Evolutionary conservation across 2,888 invertebrate genomes (phyloP), one percentile per base, ranked within the genome.

Genomic region (Philonicus albiceps): DNA sequence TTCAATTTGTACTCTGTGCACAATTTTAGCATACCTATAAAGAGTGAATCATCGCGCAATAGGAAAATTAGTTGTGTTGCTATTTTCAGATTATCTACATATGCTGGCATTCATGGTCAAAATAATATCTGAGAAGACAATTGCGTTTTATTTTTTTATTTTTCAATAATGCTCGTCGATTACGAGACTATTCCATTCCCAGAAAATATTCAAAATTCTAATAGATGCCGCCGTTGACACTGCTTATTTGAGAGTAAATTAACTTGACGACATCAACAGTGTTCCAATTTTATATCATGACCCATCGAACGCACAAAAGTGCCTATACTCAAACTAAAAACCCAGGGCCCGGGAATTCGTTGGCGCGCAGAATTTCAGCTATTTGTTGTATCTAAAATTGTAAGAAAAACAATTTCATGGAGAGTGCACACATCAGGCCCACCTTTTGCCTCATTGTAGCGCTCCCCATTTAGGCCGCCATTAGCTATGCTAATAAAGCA

Each of bases 401-500:
- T 37, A 34, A 81, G 64, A 34, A 64, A 55, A 81, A 55, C 81
- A 81, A 81, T 81, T 81, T 81, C 81, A 81, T 81, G 81, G 31
- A 64, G 53, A n/a, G 27, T 81, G 81, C 55, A 81, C 81, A 81
- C 49, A 64, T 30, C 31, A 34, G 74, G 40, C 80, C 37, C 43
- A 53, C 55, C 34, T 55, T 55, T 34, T 27, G 55, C 27, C 34
- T 37, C 64, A 83, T 83, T 64, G 34, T 64, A 64, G 34, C 27
- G 40, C 73, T 40, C 30, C 43, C 73, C 73, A 84, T 84, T 84
- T 43, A 40, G 73, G 73, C 73, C 84, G 49, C 84, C 84, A 84
- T 84, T 84, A 73, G 84, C 72, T 84, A 84, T 84, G 84, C 84
- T 84, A 84, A 84, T 84, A 84, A 84, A 84, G 73, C 73, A 73